Percentiles rank a stretch among this genome's conserved stretches.
phyloP scores from a whole-genome alignment of 2,113 vertebrate species.

The Mirza zaza region DNA sequence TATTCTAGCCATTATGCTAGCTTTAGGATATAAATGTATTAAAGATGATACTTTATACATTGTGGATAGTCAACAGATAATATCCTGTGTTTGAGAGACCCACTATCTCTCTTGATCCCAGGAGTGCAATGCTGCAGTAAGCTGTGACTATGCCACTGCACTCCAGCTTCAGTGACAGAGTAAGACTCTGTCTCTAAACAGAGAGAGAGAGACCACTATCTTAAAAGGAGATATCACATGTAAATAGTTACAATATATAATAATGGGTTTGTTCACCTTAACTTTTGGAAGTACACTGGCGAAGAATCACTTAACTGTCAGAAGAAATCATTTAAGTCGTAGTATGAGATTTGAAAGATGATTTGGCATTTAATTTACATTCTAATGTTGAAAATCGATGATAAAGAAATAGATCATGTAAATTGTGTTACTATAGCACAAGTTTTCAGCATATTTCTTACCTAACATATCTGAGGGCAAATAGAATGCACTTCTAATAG shows the following conservation, averaged over 20 bases:
- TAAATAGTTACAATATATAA: conserved; percentile 1
- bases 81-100: not conserved
- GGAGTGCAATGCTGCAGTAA: no score
- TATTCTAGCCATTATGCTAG: not conserved
- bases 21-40: not conserved
- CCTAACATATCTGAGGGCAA: not conserved
- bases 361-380: not conserved
- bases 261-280: not conserved
- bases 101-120: not conserved
- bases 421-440: not conserved
- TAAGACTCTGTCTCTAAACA: no score
- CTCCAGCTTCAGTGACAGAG: no score
- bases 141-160: no score
- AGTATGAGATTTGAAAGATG: not conserved
- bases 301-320: not conserved
- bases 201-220: not conserved
- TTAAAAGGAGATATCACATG: not conserved
- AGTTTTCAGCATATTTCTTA: not conserved
- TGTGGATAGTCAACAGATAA: not conserved
- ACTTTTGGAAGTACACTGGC: not conserved
- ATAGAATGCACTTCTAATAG: not conserved
- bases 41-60: not conserved
- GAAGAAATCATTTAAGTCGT: conserved; percentile 6
- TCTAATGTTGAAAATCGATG: no score
- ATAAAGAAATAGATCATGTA: no score